Evolutionary conservation across 2,113 vertebrate genomes (phyloP), one percentile per base, ranked within the genome.

Genomic region (Macquaria ambigua): DNA sequence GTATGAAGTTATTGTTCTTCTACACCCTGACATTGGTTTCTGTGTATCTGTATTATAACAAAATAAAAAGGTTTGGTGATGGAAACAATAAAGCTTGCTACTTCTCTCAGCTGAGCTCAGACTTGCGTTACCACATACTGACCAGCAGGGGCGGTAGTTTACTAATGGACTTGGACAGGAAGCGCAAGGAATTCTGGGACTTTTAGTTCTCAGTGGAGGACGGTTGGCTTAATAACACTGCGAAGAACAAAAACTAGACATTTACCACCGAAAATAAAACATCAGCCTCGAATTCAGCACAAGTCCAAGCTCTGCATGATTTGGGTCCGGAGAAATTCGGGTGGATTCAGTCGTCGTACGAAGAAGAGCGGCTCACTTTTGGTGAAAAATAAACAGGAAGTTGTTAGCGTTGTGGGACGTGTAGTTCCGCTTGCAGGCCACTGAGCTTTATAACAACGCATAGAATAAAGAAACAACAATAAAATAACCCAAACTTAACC

Each of bases 331-430:
- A 15, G 23, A 11, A 34, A 39, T 6, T 43, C 2, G 5, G 21
- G 67, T 34, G 58, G 68, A 87, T 83, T 75, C 3, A 34, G 43
- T 31, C 56, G 41, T 25, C 59, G 34, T 8, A 50, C 10, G 69
- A 58, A 20, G 46, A 73, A 72, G 31, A 81, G 56, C 67, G 43
- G 39, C 43, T 89, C 55, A 74, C 73, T 81, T 87, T 86, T 20
- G 64, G 43, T 58, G 34, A 39, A 90, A 90, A 91, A 90, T 85
- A 95, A 95, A 96, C 95, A 95, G 95, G 96, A 96, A 96, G 96
- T 96, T 61, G 95, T 94, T 95, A 95, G 97, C 96, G 95, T 97
- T 97, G 96, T 97, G 96, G 97, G 97, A 96, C 90, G 96, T 97
- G 97, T 97, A 97, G 96, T 97, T 96, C 96, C 96, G 95, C 92